Evolutionary conservation across 2,888 invertebrate species (phyloP).

Genomic region (Dioctria linearis): DNA sequence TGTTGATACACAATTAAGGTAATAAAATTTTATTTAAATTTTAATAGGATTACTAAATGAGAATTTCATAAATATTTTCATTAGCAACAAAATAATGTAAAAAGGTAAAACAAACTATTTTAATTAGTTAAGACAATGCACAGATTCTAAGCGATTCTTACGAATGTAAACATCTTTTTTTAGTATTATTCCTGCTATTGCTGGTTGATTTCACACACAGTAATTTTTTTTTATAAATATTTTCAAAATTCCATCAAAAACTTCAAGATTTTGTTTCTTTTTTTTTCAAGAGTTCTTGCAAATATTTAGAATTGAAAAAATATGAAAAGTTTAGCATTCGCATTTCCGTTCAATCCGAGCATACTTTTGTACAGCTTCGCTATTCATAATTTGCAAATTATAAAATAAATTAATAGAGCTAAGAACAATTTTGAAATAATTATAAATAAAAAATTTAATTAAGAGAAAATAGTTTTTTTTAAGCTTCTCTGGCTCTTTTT

Average conservation of each 20-base stretch:
- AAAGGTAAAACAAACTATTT: not conserved
- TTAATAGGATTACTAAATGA: not conserved
- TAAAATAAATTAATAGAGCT: slow-evolving; percentile 14
- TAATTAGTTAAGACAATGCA: not conserved
- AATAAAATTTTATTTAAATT: not conserved
- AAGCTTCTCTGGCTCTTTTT: slow-evolving; percentile 6
- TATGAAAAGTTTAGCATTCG: too few species aligned
- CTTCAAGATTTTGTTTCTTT: not conserved
- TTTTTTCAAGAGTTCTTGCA: too few species aligned
- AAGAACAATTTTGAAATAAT: slow-evolving; percentile 24
- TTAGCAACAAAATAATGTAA: not conserved
- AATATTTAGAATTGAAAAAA: not conserved
- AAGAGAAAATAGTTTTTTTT: slow-evolving; percentile 12
- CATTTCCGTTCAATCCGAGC: too few species aligned
- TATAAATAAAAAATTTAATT: slow-evolving; percentile 22
- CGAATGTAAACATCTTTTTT: not conserved
- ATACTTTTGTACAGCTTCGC: not conserved
- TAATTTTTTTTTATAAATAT: not conserved
- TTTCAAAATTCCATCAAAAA: not conserved
- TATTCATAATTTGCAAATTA: slow-evolving; percentile 38
- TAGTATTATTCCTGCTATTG: not conserved
- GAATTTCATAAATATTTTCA: slow-evolving; percentile 4
- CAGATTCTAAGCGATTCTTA: not conserved
- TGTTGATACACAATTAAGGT: not conserved
- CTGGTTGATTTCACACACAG: too few species aligned